These are phyloP conservation scores for Echiichthys vipera DNA, from an alignment of 2,797 vertebrate genomes.

Conservation along the genomic window DNA sequence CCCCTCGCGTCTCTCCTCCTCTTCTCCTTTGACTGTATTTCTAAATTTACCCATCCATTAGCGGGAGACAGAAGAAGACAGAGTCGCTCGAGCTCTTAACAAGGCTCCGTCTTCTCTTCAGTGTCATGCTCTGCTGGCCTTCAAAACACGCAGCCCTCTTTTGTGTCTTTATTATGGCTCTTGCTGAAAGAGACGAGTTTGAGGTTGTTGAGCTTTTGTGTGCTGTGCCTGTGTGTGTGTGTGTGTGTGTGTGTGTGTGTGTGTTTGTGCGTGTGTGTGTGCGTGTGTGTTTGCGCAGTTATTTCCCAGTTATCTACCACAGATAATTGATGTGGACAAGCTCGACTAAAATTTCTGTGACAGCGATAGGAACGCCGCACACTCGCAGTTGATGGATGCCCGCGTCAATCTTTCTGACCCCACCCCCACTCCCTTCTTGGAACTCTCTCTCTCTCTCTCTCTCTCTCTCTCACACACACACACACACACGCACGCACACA, in stretches of 20 bases:
- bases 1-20: slow-evolving; percentile 28
- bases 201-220: slow-evolving; percentile 41
- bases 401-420: slow-evolving; percentile 69
- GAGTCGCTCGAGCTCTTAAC: slow-evolving; percentile 74
- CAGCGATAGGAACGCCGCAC: slow-evolving; percentile 56
- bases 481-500: slow-evolving; percentile 17
- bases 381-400: slow-evolving; percentile 68
- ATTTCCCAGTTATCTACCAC: slow-evolving; percentile 62
- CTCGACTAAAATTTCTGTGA: slow-evolving; percentile 71
- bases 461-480: background rate
- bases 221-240: slow-evolving; percentile 16
- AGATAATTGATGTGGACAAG: slow-evolving; percentile 77
- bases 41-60: slow-evolving; percentile 82
- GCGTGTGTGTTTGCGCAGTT: slow-evolving; percentile 21
- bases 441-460: too few relatives aligned
- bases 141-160: slow-evolving; percentile 67
- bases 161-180: slow-evolving; percentile 70
- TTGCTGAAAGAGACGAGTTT: slow-evolving; percentile 63
- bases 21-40: slow-evolving; percentile 68
- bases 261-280: slow-evolving; percentile 23
- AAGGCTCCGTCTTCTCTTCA: slow-evolving; percentile 66
- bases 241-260: slow-evolving; percentile 12
- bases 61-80: slow-evolving; percentile 63
- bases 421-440: background rate
- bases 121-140: slow-evolving; percentile 74